Base-by-base conservation (phyloP, 30 jellyfish, hydroid and myxozoan genomes). In the Nemopilema nomurai region DNA sequence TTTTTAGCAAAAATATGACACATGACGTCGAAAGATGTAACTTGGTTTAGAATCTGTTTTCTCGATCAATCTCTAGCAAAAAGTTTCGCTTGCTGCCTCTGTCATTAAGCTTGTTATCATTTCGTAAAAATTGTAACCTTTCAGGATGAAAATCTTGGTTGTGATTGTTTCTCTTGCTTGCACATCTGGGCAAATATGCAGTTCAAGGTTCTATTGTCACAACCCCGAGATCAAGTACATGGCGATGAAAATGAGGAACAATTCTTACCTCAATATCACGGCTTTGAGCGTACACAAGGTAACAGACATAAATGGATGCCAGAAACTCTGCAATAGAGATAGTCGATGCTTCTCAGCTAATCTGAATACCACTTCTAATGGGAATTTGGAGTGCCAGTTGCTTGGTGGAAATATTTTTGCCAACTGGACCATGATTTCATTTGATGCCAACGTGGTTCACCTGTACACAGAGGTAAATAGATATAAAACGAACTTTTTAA, bases 231-330 rank as follows among this genome's bases (percentile, higher is more conserved):
- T 67, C 9, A 67, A 67, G 33, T 67, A 67, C 76, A 67, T 67
- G 76, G 76, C 51, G 8, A 67, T 67, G 76, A 67, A 67, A 0
- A 32, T 17, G 21, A 28, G 17, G 51, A 18, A 23, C 30, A 67
- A 67, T 23, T 4, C 76, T 23, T 67, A 67, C 76, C 76, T 67
- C 76, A 67, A 67, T 32, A 67, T 32, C 21, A 67, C 76, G 30
- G 76, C 76, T 32, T 23, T 67, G 19, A 20, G 76, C 32, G 33
- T 8, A 7, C 51, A 67, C 19, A 67, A 21, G 7, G 32, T 23
- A 67, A 20, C 19, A 4, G 33, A 67, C 19, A 67, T 22, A 1
- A 67, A 28, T 17, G 76, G 21, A 67, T 67, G 76, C 27, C 76
- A 67, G 18, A 67, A 1, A 1, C 13, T 67, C 1, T 67, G 76